Evolutionary conservation across 2,888 invertebrate genomes (phyloP), one percentile per base, ranked within the genome.

Genomic region (Stomorhina lunata): DNA sequence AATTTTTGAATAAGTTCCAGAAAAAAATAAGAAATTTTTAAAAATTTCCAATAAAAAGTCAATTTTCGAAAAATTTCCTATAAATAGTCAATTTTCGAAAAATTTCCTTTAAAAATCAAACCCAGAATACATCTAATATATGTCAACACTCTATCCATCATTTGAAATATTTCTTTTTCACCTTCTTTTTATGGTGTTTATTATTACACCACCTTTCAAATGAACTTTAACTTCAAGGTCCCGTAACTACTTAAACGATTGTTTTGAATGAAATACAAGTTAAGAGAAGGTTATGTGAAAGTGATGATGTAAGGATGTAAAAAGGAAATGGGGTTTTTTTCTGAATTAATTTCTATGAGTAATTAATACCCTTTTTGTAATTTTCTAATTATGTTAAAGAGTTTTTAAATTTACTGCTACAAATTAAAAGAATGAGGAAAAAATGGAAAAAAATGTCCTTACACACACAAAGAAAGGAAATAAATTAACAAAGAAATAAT

Each of bases 381-480:
- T 76, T 76, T 71, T 45, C 73, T 71, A 71, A 81, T 76, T 66
- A 66, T 37, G 37, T 65, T 65, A 68, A 68, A 76, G 59, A 57
- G 69, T 53, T 55, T 65, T 66, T 68, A 61, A 80, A 80, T 73
- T 73, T 34, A 66, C 12, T 37, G 45, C 37, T 48, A 48, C 17
- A 79, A 79, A 59, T 45, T 12, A 25, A 34, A 45, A 27, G 34
- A 15, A 29, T 17, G 4, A 55, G n/a, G n/a, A n/a, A n/a, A n/a
- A n/a, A n/a, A n/a, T n/a, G n/a, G n/a, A n/a, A n/a, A n/a, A n/a
- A n/a, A n/a, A n/a, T n/a, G n/a, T n/a, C n/a, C n/a, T 57, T 6
- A 37, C 27, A 59, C 61, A 45, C 12, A 57, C 20, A 15, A 65
- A 55, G 34, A 43, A 48, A 45, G 5, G 29, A 68, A 27, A 48